Evolutionary conservation across 2,113 vertebrate species (phyloP), one percentile per base, ranked within the genome.

Genomic region (Myiopsitta monachus): DNA sequence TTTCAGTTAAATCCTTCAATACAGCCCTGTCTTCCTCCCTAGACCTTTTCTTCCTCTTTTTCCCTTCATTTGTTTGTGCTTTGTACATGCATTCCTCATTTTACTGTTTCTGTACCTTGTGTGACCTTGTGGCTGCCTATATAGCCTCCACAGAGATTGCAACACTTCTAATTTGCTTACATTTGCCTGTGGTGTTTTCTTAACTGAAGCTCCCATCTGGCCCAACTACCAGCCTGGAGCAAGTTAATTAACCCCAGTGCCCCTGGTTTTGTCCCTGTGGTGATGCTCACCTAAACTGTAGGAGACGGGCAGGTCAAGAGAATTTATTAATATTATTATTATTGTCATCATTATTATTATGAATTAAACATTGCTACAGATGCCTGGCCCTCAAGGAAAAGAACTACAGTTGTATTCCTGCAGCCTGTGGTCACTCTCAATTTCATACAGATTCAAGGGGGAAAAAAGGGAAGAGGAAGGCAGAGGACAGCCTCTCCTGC

Each of bases 261-360:
- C 67, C 87, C 66, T 7, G 3, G 4, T 15, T 14, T 52, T 73
- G 75, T 66, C 75, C 76, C 85, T 11, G 63, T 44, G 85, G 52
- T 46, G 73, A 72, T 1, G 15, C 70, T 89, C 68, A 77, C 75
- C 67, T 77, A 11, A 90, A 68, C 75, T 52, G 49, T 3, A 22
- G 33, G 27, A 81, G 30, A 36, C 0, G 0, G 36, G 26, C 0
- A 0, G 23, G 17, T n/a, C 30, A 47, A 87, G 78, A 79, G 62
- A 67, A 68, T 80, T 89, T 83, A 63, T 69, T 76, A 70, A 28
- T 41, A 41, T 6, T 66, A 47, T 43, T 88, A 75, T 55, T 57
- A 59, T 57, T 28, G 68, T 52, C 38, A 46, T n/a, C 30, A 66
- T n/a, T 31, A 18, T 33, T 43, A 66, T 23, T 36, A 46, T n/a